phyloP scores from a whole-genome alignment of 2,113 vertebrate species.

The Thunnus thynnus region DNA sequence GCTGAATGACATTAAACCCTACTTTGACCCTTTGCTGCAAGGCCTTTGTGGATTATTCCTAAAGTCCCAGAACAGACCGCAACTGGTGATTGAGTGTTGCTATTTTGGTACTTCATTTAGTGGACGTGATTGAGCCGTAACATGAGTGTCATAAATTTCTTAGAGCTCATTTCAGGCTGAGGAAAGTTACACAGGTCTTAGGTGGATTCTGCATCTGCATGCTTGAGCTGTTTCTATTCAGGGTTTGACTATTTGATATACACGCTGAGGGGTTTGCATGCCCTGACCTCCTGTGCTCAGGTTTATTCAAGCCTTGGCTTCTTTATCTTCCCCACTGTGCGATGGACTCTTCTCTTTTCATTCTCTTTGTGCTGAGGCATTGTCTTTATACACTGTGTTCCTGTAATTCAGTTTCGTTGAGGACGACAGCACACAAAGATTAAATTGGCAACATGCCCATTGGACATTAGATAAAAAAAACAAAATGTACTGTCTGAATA shows the following conservation, averaged over 20 bases:
- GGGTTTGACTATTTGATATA: slow-evolving; percentile 36
- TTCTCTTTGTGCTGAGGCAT: slow-evolving; percentile 46
- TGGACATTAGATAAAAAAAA: slow-evolving; percentile 59
- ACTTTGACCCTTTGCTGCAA: slow-evolving; percentile 53
- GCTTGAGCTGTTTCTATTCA: slow-evolving; percentile 16
- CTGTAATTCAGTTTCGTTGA: slow-evolving; percentile 68
- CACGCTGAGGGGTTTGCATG: not conserved
- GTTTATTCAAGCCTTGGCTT: slow-evolving; percentile 24
- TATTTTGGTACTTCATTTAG: slow-evolving; percentile 70
- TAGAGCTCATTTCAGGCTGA: slow-evolving; percentile 35
- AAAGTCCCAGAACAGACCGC: slow-evolving; percentile 38
- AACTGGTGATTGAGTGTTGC: slow-evolving; percentile 61
- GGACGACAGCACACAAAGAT: slow-evolving; percentile 60
- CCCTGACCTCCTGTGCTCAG: slow-evolving; percentile 21
- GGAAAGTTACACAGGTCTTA: slow-evolving; percentile 36
- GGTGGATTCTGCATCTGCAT: slow-evolving; percentile 11
- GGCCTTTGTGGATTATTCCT: slow-evolving; percentile 48
- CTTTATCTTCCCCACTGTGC: slow-evolving; percentile 30
- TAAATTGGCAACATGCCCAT: slow-evolving; percentile 61
- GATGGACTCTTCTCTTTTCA: slow-evolving; percentile 9
- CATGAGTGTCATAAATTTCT: slow-evolving; percentile 42
- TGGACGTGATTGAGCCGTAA: slow-evolving; percentile 54
- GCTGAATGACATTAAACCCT: slow-evolving; percentile 47
- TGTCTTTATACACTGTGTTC: slow-evolving; percentile 52
- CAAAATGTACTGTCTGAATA: slow-evolving; percentile 49